Conservation (phyloP, 2,888 invertebrate species). For the Sesamia inferens region DNA sequence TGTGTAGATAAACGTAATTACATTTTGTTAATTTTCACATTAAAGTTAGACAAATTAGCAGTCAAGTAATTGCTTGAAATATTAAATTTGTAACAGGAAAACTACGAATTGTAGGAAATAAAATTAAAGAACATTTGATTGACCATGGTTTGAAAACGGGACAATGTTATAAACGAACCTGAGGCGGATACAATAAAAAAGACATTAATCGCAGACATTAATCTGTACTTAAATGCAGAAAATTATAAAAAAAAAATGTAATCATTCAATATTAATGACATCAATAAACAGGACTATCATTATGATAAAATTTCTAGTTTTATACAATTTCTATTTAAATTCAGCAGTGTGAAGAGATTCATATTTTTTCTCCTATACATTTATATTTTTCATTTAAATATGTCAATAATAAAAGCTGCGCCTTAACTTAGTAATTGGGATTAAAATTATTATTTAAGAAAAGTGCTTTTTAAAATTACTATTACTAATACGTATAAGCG, state of each 20-base stretch:
- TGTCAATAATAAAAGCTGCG: conserved; percentile 79
- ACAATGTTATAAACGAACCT: conserved; percentile 33
- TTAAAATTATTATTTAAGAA: conserved; percentile 79
- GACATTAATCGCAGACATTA: conserved; percentile 41
- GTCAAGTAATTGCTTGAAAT: conserved; percentile 52
- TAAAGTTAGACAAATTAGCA: conserved; percentile 47
- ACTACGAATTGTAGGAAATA: conserved; percentile 36
- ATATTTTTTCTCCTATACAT: conserved; percentile 73
- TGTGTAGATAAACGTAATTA: conserved; percentile 75
- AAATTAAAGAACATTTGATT: conserved; percentile 49
- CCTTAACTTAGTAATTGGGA: conserved; percentile 81
- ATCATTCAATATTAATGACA: conserved; percentile 60
- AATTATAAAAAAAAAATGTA: conserved; percentile 54
- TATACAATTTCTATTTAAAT: conserved; percentile 73
- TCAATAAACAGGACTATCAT: conserved; percentile 74
- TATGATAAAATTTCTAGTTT: conserved; percentile 76
- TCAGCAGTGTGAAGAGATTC: conserved; percentile 80
- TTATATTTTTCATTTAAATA: conserved; percentile 73
- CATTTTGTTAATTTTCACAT: conserved; percentile 56
- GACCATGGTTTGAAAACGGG: conserved; percentile 45
- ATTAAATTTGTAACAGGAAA: conserved; percentile 47
- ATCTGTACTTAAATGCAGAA: conserved; percentile 53
- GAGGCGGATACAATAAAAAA: conserved; percentile 35
- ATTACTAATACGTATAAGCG: conserved; percentile 82
- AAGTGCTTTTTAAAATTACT: conserved; percentile 80